Conservation (phyloP, 2,797 vertebrate genomes). For the Micrastur ruficollis region DNA sequence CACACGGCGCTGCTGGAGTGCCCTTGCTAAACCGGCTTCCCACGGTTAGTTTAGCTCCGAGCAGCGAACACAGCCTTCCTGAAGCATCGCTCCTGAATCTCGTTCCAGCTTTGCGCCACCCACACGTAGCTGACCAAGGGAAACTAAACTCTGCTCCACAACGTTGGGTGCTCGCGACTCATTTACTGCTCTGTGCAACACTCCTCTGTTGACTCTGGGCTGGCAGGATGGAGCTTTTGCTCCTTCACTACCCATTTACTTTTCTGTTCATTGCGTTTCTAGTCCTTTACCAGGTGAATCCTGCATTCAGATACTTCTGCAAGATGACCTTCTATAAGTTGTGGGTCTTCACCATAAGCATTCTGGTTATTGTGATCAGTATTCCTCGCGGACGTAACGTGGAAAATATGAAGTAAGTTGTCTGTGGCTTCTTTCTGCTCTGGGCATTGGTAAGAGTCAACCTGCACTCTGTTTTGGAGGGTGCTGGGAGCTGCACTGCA, state of each 20-base stretch:
- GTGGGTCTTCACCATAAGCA: neutral
- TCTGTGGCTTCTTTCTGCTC: neutral
- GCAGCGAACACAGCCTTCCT: neutral
- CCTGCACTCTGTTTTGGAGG: neutral
- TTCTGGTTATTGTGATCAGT: neutral
- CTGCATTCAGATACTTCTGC: conserved; percentile 35
- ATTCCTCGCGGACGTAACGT: neutral
- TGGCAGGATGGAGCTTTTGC: conserved; percentile 9
- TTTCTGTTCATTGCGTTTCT: neutral
- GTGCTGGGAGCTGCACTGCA: neutral
- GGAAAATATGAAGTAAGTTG: conserved; percentile 12
- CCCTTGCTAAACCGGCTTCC: neutral
- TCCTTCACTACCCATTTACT: conserved; percentile 3
- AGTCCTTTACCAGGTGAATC: conserved; percentile 22
- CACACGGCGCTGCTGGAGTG: neutral
- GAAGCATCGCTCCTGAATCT: neutral
- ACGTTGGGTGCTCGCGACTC: neutral
- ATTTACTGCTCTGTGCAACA: neutral
- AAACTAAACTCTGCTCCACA: neutral
- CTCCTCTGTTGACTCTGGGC: neutral
- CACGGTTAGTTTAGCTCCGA: fast-evolving
- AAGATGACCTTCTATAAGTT: conserved; percentile 20
- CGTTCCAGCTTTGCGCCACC: neutral
- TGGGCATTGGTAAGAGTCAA: neutral
- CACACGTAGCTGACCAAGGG: neutral